Evolutionary conservation across 1,140 invertebrate species (phyloP).

Genomic region (Diprion similis): DNA sequence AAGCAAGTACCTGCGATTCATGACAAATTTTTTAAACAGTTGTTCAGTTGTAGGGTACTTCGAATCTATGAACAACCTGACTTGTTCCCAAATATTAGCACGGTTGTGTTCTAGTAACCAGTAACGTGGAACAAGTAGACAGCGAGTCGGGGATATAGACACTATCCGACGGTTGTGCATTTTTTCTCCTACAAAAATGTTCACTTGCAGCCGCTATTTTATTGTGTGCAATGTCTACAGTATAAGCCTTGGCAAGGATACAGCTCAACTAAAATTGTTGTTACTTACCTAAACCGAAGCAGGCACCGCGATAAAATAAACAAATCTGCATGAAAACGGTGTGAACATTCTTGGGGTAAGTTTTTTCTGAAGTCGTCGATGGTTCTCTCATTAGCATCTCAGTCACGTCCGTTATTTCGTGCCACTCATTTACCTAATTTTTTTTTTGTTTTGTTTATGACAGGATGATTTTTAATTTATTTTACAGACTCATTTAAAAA

Average conservation of each 20-base stretch:
- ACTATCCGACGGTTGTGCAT: slow-evolving; percentile 68
- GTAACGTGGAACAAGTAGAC: slow-evolving; percentile 68
- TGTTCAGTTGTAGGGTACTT: slow-evolving; percentile 66
- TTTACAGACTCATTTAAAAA: slow-evolving; percentile 11
- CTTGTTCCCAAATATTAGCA: slow-evolving; percentile 69
- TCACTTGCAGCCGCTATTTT: too few relatives aligned
- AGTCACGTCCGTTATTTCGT: slow-evolving; percentile 48
- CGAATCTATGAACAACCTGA: slow-evolving; percentile 66
- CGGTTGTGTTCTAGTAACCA: slow-evolving; percentile 68
- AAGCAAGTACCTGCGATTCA: slow-evolving; percentile 49
- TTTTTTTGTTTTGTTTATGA: slow-evolving; percentile 6
- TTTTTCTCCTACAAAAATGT: slow-evolving; percentile 60
- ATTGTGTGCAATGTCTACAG: too few relatives aligned
- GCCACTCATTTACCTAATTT: slow-evolving; percentile 46
- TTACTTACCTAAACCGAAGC: slow-evolving; percentile 50
- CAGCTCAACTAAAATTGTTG: neutral
- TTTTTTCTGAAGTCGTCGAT: slow-evolving; percentile 35
- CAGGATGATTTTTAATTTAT: neutral
- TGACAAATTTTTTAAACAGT: slow-evolving; percentile 63
- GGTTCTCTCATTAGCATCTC: slow-evolving; percentile 45
- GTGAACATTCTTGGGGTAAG: slow-evolving; percentile 37
- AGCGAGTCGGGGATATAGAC: slow-evolving; percentile 62
- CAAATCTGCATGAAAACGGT: slow-evolving; percentile 56
- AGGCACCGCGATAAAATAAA: slow-evolving; percentile 47
- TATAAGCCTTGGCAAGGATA: neutral